Base-by-base conservation (phyloP, 2,113 vertebrate species). In the Lagopus muta region DNA sequence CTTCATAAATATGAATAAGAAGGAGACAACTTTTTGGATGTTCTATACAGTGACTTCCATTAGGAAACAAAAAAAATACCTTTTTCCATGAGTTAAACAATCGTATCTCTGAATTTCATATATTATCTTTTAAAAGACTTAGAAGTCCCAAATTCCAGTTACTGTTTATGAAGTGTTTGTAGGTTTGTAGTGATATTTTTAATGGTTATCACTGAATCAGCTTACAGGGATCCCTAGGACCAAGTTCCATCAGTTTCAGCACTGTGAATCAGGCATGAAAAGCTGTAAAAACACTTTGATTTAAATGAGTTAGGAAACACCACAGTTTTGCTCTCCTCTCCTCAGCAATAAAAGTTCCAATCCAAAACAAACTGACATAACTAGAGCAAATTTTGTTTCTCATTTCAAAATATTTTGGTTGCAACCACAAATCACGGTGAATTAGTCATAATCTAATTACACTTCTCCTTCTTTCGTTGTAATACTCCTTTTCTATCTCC, bases 1-100 rank as follows among this genome's bases (percentile, higher is more conserved):
- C 92, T 92, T 94, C 81, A 95, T 91, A 93, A 95, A 95, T 94
- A 90, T 82, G 88, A 85, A 90, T 95, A 94, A 85, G n/a, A 94
- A 85, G n/a, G 91, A 1, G 85, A 94, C 89, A 91, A 91, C 57
- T 92, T 86, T 86, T 89, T 97, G 91, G 93, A 96, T 88, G 47
- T 48, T 65, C 86, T 91, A 72, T 9, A 48, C 13, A 50, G 38
- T 38, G 32, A 82, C 48, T 94, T 93, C 25, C 34, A 78, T 40
- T 55, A 71, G 30, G 32, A 4, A 24, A 79, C 82, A 72, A 50
- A 47, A 70, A 66, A 48, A 36, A 16, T 21, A 18, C 25, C 6
- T 83, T 87, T 77, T 70, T 32, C 48, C 30, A 40, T 27, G 28
- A 75, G 18, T 87, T 95, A 72, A 80, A 43, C 34, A 55, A 38